Evolutionary conservation across 2,888 invertebrate species (phyloP).

Genomic region (Gandaritis pyraliata): DNA sequence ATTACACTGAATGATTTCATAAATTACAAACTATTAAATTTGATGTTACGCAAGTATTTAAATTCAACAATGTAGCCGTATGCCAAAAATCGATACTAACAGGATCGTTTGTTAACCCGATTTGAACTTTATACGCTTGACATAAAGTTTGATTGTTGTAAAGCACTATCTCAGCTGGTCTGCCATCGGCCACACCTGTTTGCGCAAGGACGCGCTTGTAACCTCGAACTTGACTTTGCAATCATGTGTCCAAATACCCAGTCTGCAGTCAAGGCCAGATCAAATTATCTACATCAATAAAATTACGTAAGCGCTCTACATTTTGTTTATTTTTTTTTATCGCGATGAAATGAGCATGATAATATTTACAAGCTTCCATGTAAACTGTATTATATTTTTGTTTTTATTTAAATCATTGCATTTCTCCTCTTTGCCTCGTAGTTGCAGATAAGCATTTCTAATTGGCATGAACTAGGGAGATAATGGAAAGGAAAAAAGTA

Average conservation of each 20-base stretch:
- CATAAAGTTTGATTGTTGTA: conserved; percentile 5
- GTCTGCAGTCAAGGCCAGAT: conserved; percentile 32
- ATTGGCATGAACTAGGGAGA: too few relatives aligned
- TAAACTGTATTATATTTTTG: neutral
- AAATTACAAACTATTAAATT: conserved; percentile 20
- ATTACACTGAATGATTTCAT: conserved; percentile 18
- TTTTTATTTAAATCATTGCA: too few relatives aligned
- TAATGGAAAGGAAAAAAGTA: too few relatives aligned
- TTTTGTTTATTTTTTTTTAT: conserved; percentile 11
- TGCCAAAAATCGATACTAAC: conserved; percentile 29
- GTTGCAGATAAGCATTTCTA: too few relatives aligned
- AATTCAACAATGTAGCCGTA: conserved; percentile 21
- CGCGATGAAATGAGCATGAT: conserved; percentile 9
- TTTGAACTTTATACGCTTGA: neutral
- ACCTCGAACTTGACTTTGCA: conserved; percentile 40
- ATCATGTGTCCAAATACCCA: conserved; percentile 22
- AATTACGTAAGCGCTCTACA: conserved; percentile 25
- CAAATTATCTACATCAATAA: conserved; percentile 27
- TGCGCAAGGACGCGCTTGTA: conserved; percentile 24
- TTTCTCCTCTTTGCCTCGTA: too few relatives aligned
- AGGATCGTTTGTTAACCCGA: neutral
- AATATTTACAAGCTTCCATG: neutral
- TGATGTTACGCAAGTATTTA: conserved; percentile 26
- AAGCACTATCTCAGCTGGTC: conserved; percentile 18
- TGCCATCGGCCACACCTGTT: conserved; percentile 31